Evolutionary conservation across 1,140 invertebrate genomes (phyloP).

Genomic region (Tetragonula clypearis): DNA sequence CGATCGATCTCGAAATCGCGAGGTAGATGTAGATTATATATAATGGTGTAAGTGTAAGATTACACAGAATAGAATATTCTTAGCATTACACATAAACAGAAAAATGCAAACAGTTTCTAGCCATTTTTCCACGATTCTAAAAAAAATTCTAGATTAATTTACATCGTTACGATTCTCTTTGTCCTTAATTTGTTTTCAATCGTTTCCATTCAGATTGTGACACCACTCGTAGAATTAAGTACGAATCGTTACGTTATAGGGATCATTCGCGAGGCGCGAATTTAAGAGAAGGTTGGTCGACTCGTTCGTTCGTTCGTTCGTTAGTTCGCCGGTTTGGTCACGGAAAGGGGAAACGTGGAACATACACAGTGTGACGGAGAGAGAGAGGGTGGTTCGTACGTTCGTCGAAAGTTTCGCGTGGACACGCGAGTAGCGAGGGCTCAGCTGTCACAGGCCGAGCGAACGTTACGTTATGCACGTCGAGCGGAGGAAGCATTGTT

Average conservation of each 20-base stretch:
- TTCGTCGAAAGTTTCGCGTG: conserved; percentile 41
- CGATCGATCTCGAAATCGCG: neutral
- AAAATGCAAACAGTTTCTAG: no score
- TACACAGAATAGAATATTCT: no score
- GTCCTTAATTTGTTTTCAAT: no score
- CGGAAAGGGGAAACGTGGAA: conserved; percentile 9
- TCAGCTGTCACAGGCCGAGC: conserved; percentile 21
- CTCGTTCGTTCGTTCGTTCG: neutral
- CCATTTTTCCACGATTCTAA: no score
- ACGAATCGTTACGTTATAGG: neutral
- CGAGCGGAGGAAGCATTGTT: conserved; percentile 42
- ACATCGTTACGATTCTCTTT: no score
- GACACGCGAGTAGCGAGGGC: conserved; percentile 39
- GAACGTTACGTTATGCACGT: conserved; percentile 47
- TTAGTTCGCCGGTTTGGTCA: neutral
- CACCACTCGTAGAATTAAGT: no score
- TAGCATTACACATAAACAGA: no score
- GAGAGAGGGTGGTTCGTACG: conserved; percentile 12
- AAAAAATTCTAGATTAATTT: no score
- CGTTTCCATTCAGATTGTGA: no score
- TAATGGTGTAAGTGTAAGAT: accelerated
- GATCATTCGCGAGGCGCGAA: neutral
- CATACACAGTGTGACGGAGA: neutral
- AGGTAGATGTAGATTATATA: neutral
- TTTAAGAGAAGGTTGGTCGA: no score